These are phyloP conservation scores for Cataglyphis albicans DNA, from an alignment of 2,888 invertebrate species.

Conservation along the genomic window DNA sequence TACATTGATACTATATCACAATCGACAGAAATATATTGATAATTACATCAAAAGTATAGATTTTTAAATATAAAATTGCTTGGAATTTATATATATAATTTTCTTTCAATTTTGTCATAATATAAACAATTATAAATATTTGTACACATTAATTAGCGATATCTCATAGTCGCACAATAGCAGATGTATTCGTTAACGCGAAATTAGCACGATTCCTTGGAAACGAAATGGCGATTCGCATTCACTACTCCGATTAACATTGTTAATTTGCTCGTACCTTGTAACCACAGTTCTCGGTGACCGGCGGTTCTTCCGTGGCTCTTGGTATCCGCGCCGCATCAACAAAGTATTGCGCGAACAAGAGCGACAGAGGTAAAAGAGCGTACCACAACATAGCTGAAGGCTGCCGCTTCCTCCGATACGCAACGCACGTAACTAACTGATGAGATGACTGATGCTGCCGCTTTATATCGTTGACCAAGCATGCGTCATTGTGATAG, in stretches of 20 bases:
- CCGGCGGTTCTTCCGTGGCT: neutral
- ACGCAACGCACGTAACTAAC: constrained; percentile 57
- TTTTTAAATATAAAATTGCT: neutral
- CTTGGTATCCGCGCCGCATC: constrained; percentile 60
- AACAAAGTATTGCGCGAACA: constrained; percentile 28
- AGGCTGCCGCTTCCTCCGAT: constrained; percentile 11
- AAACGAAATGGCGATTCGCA: neutral
- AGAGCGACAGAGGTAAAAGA: constrained; percentile 19
- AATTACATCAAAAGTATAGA: neutral
- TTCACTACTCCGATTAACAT: neutral
- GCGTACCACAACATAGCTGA: constrained; percentile 58
- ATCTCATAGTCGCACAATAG: neutral
- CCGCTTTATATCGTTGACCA: constrained; percentile 61
- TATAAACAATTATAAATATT: neutral
- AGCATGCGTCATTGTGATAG: constrained; percentile 42
- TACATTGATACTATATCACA: neutral
- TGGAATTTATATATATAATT: neutral
- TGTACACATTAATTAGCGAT: neutral
- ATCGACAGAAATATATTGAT: neutral
- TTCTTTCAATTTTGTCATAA: neutral
- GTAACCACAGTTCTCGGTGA: constrained; percentile 73
- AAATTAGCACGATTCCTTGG: neutral
- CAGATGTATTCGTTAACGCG: neutral
- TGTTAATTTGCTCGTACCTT: constrained; percentile 68
- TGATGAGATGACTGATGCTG: constrained; percentile 72